Base-by-base conservation (phyloP, 2,888 invertebrate species). In the Eristalis intricaria region DNA sequence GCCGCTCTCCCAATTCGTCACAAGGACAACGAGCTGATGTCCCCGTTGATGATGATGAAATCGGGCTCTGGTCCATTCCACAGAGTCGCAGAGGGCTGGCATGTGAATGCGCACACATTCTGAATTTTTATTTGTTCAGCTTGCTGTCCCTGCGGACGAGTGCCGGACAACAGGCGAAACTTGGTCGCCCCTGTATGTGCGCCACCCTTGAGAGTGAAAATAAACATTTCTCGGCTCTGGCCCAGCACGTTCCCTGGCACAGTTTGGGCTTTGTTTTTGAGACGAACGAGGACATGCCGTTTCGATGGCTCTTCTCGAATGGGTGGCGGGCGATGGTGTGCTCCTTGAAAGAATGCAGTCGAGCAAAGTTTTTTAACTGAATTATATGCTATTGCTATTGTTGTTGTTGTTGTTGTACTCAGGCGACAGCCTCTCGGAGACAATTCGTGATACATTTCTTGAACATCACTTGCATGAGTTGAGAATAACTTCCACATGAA, bases 41-140 rank as follows among this genome's bases (percentile, higher is more conserved):
- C 26, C 56, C 61, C 8, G 70, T 63, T 64, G 78, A 58, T 58
- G 73, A 35, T 65, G 82, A 85, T 82, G 77, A 73, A 77, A 82
- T 32, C 73, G 58, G 58, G 65, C 58, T 58, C 26, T 65, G 69
- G 73, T 63, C 43, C 71, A 4, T 26, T 13, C 2, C 61, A 2
- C n/a, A 4, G 26, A 13, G 26, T 32, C 32, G 5, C 32, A 29
- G 2, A 15, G 71, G 60, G 68, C 38, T 56, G 43, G 15, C 22
- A 56, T 8, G 56, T 11, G 26, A 60, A n/a, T 40, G 43, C 58
- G 43, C 43, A 66, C 61, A 75, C 68, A 76, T 61, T 84, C 76
- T 80, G 76, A 74, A 75, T 80, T 84, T 71, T 81, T 84, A 74
- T 84, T 84, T 84, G 69, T 80, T 66, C 43, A 64, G 19, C 50